phyloP scores from a whole-genome alignment of 2,888 invertebrate genomes.

The Abrostola triplasia region DNA sequence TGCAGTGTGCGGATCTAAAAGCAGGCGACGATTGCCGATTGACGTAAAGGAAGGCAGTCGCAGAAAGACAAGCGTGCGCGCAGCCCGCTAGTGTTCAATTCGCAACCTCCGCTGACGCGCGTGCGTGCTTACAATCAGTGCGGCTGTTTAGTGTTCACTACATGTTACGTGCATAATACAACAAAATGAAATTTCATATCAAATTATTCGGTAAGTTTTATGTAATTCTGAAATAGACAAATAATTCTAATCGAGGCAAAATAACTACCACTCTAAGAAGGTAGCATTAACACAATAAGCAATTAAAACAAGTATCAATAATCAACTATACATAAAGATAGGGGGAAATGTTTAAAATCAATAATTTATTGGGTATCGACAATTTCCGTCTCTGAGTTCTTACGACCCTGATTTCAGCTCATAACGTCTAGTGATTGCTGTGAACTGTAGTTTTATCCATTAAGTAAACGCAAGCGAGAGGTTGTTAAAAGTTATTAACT shows the following conservation, averaged over 20 bases:
- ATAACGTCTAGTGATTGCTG: slow-evolving; percentile 17
- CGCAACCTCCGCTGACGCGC: slow-evolving; percentile 60
- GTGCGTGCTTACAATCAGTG: slow-evolving; percentile 55
- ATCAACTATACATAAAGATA: slow-evolving; percentile 6
- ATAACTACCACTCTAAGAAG: slow-evolving; percentile 14
- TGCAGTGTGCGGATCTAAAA: slow-evolving; percentile 65
- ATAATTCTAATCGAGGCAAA: neutral
- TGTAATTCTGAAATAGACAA: neutral
- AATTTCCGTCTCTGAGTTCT: slow-evolving; percentile 9
- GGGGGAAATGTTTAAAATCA: slow-evolving; percentile 15
- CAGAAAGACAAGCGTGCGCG: slow-evolving; percentile 77
- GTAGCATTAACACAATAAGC: slow-evolving; percentile 30
- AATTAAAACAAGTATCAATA: slow-evolving; percentile 20
- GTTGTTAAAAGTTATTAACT: slow-evolving; percentile 40
- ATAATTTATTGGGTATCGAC: slow-evolving; percentile 5
- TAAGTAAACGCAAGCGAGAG: slow-evolving; percentile 32
- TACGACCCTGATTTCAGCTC: neutral
- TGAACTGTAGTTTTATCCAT: slow-evolving; percentile 21
- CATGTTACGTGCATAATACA: slow-evolving; percentile 60
- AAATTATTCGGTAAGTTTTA: slow-evolving; percentile 78
- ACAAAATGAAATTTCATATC: slow-evolving; percentile 79
- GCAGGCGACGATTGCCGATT: slow-evolving; percentile 48
- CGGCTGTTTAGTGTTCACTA: slow-evolving; percentile 67
- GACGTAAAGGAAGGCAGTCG: slow-evolving; percentile 69
- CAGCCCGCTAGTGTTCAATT: slow-evolving; percentile 66